phyloP scores from a whole-genome alignment of 1,140 invertebrate species.

The Charaxes varanes region DNA sequence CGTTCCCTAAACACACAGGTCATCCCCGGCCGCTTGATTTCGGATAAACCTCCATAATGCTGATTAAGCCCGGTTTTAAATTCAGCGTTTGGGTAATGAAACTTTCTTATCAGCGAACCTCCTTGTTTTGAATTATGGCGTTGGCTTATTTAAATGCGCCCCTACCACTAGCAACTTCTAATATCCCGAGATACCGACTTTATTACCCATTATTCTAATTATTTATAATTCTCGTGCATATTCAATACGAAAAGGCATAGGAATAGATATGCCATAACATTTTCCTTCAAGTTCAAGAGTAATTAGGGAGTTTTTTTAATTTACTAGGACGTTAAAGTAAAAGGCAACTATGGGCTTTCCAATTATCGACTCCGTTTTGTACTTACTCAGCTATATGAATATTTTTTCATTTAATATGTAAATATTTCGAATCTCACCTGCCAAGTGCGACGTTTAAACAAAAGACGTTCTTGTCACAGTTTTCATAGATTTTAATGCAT shows the following conservation, averaged over 20 bases:
- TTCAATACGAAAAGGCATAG: conserved; percentile 1
- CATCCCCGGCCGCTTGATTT: conserved; percentile 37
- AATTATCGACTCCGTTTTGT: too few relatives aligned
- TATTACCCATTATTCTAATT: conserved; percentile 21
- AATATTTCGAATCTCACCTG: too few relatives aligned
- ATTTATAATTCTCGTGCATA: conserved; percentile 6
- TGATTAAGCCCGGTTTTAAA: conserved; percentile 69
- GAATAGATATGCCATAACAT: too few relatives aligned
- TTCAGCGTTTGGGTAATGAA: conserved; percentile 67
- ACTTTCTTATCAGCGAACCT: conserved; percentile 63
- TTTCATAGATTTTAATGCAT: too few relatives aligned
- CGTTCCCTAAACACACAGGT: conserved; percentile 63
- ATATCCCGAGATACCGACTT: conserved; percentile 15
- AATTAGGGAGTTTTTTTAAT: too few relatives aligned
- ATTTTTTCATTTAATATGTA: too few relatives aligned
- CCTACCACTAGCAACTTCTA: conserved; percentile 22
- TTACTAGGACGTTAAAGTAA: too few relatives aligned
- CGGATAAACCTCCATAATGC: conserved; percentile 54
- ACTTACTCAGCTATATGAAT: too few relatives aligned
- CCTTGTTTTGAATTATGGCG: conserved; percentile 59
- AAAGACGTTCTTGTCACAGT: too few relatives aligned
- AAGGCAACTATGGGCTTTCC: too few relatives aligned
- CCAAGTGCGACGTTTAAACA: too few relatives aligned
- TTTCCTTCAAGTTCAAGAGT: too few relatives aligned
- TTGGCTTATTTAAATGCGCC: conserved; percentile 50